Evolutionary conservation across 92 coral and sea anemone species (phyloP).

Genomic region (Epizoanthus fatuus): DNA sequence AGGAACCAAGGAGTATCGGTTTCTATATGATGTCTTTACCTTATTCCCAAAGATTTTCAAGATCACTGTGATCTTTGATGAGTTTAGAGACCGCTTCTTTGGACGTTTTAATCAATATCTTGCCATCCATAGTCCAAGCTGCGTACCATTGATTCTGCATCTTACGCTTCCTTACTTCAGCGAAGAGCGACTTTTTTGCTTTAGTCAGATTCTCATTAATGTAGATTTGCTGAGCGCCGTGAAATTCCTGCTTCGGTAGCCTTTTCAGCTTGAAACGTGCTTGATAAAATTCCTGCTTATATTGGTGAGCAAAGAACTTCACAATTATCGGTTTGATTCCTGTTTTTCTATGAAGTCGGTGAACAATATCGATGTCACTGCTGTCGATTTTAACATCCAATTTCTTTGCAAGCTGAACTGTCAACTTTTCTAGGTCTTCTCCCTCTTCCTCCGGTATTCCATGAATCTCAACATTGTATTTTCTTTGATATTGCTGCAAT

Average conservation of each 20-base stretch:
- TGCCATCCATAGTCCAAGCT: background rate
- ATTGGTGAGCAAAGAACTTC: background rate
- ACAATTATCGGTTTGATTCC: constrained; percentile 9
- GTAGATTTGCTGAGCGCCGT: background rate
- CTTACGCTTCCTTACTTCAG: background rate
- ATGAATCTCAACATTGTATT: background rate
- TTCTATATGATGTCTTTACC: no score
- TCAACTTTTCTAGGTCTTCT: background rate
- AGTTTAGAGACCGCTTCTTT: background rate
- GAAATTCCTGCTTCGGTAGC: constrained; percentile 9
- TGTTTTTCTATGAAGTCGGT: background rate
- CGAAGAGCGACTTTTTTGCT: background rate
- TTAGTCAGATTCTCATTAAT: background rate
- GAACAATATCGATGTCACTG: background rate
- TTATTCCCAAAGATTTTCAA: no score
- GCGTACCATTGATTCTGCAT: background rate
- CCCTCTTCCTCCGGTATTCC: background rate
- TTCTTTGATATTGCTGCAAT: background rate
- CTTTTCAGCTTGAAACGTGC: background rate
- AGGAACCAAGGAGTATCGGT: no score
- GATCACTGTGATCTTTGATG: no score
- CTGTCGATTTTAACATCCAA: background rate
- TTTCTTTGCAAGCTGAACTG: background rate
- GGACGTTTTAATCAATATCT: background rate
- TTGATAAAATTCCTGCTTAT: background rate